A percentile compares a stretch with the other conserved stretches of the same genome.
These are phyloP conservation scores for Halcyon malimbica DNA, from an alignment of 2,113 vertebrate genomes.

Conservation along the genomic window DNA sequence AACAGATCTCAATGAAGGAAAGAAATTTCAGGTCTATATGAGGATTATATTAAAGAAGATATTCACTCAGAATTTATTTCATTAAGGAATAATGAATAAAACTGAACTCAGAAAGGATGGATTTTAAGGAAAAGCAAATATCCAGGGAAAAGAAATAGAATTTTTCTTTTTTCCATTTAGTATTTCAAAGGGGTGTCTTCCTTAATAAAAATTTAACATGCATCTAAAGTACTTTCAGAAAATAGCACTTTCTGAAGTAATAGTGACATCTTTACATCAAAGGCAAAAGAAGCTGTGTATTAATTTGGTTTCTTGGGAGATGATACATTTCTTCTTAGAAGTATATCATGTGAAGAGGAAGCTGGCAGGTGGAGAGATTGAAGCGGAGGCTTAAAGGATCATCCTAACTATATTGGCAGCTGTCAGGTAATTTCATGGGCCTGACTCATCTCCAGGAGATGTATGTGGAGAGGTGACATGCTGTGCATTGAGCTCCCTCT, in stretches of 20 bases:
- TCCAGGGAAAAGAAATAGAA: background rate
- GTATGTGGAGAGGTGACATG: background rate
- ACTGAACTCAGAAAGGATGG: background rate
- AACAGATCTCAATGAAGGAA: background rate
- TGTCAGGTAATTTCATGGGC: constrained; percentile 30
- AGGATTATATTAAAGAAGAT: background rate
- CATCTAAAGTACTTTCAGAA: background rate
- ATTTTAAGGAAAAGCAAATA: background rate
- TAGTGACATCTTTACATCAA: constrained; percentile 4
- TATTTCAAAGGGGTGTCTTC: background rate
- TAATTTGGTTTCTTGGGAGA: constrained; percentile 29
- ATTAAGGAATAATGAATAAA: background rate
- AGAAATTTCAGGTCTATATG: background rate
- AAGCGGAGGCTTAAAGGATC: constrained; percentile 16
- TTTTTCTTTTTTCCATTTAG: background rate
- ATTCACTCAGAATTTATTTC: background rate
- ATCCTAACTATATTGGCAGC: background rate
- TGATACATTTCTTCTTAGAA: background rate
- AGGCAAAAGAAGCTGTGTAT: background rate
- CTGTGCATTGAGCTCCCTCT: background rate
- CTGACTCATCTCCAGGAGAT: background rate
- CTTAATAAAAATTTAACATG: background rate
- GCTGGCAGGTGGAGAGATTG: constrained; percentile 1
- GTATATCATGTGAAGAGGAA: background rate
- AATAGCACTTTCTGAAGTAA: background rate